Evolutionary conservation across 2,113 vertebrate species (phyloP), one percentile per base, ranked within the genome.

Genomic region (Telmatochromis sp.): DNA sequence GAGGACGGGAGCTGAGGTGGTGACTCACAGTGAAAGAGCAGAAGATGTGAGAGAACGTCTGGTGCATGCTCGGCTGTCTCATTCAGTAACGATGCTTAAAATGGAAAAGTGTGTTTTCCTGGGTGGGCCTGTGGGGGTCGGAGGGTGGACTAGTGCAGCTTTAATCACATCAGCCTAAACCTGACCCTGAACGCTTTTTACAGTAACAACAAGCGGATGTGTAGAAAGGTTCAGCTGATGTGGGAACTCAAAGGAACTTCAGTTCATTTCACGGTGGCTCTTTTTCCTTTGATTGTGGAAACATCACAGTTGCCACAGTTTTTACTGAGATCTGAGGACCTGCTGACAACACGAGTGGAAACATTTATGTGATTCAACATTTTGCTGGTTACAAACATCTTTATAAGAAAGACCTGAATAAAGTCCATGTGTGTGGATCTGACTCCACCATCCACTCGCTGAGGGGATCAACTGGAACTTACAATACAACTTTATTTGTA

Each of bases 1-100:
- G 89, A 90, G 89, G 86, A 88, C 2, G 28, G 85, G 63, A 91
- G 45, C 73, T 23, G 84, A 92, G 91, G 82, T 71, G 85, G 85
- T 90, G 87, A 85, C 85, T 93, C 88, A 91, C 73, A 83, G 58
- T 28, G 23, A 80, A 82, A 73, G 58, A 35, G 75, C 45, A 42
- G 60, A 31, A 81, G 63, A 85, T 55, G 23, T 51, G 81, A 86
- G 57, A 63, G 82, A 55, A 50, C 47, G 65, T 89, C 58, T 83
- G 86, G 26, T 78, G 31, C 28, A 4, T 15, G 33, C 90, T 65
- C 80, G 47, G 83, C 13, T 84, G 89, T 84, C 86, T 89, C 75
- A 47, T 87, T 42, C 10, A 26, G 23, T 80, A 7, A 31, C 89
- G 50, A 54, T 60, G 26, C 42, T 75, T 26, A 9, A 53, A 45